Evolutionary conservation across 2,113 vertebrate genomes (phyloP).

Genomic region (Uria aalge): DNA sequence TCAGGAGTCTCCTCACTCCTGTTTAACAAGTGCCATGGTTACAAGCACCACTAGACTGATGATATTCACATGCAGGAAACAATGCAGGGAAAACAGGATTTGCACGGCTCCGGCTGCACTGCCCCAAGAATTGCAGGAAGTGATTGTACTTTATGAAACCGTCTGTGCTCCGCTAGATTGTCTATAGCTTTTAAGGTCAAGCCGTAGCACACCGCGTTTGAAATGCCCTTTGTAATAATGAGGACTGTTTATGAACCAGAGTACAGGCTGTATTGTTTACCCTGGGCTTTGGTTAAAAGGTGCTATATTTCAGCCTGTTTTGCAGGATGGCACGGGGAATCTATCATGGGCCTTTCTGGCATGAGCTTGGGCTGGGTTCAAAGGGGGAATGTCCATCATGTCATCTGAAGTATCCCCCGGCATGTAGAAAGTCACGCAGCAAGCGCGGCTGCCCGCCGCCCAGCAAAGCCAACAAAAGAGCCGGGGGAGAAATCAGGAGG

Average conservation of each 20-base stretch:
- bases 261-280: conserved; percentile 83
- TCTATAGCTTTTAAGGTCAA: conserved; percentile 86
- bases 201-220: conserved; percentile 73
- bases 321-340: conserved; percentile 73
- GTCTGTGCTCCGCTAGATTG: conserved; percentile 88
- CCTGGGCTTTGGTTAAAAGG: conserved; percentile 57
- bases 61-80: conserved; percentile 90
- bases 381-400: conserved; percentile 58
- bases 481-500: neutral
- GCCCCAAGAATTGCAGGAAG: conserved; percentile 99
- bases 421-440: conserved; percentile 79
- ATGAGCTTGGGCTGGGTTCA: conserved; percentile 65
- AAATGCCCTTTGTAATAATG: conserved; percentile 83
- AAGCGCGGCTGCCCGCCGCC: neutral
- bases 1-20: conserved; percentile 67
- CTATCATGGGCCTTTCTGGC: conserved; percentile 70
- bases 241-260: conserved; percentile 76
- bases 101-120: conserved; percentile 93
- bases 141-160: conserved; percentile 98
- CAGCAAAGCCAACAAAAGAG: neutral
- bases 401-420: neutral
- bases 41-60: conserved; percentile 80
- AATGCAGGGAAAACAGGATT: conserved; percentile 98
- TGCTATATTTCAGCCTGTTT: conserved; percentile 67
- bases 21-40: conserved; percentile 83